Evolutionary conservation across 2,113 vertebrate species (phyloP), one percentile per base, ranked within the genome.

Genomic region (Pteruthius melanotis): DNA sequence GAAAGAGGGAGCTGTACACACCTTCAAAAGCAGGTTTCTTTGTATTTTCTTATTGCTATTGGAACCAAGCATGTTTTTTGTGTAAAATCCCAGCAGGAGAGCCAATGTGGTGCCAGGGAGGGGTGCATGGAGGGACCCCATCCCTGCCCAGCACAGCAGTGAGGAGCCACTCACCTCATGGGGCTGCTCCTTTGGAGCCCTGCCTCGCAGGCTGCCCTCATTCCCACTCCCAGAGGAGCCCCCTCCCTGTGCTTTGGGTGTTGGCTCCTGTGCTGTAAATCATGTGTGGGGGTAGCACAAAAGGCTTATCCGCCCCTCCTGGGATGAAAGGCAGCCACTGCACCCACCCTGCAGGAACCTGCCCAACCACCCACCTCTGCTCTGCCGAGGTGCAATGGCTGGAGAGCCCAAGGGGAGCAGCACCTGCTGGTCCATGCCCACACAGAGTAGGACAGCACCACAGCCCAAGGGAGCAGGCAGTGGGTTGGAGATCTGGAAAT

Each of bases 141-240:
- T 28, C 20, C 52, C 57, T 2, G 6, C n/a, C 4, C 17, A 37
- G 47, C 47, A 33, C 18, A 69, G 65, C 21, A 7, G 9, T 1
- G 7, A 82, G 66, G 57, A 86, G 76, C 61, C 8, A 2, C 61
- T 66, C 6, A 0, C 17, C 23, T 3, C 30, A 0, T 14, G 61
- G 71, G 42, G 23, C 24, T 53, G 47, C 59, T 83, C 35, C 53
- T 89, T 42, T 39, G 59, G 39, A 60, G 40, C 68, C 39, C 7
- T 22, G 2, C 20, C 44, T 66, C 0, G 0, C 28, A 79, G 59
- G 21, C 18, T 68, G 66, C 71, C 35, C 26, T 3, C 5, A 1
- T 27, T 76, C 70, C 35, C 35, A 28, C 30, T 54, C 35, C 33
- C 33, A 30, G 44, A 44, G 49, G 44, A 87, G 40, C 26, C 57